These are phyloP conservation scores for Polypedilum pembai DNA, from an alignment of 1,140 invertebrate species.

Conservation along the genomic window DNA sequence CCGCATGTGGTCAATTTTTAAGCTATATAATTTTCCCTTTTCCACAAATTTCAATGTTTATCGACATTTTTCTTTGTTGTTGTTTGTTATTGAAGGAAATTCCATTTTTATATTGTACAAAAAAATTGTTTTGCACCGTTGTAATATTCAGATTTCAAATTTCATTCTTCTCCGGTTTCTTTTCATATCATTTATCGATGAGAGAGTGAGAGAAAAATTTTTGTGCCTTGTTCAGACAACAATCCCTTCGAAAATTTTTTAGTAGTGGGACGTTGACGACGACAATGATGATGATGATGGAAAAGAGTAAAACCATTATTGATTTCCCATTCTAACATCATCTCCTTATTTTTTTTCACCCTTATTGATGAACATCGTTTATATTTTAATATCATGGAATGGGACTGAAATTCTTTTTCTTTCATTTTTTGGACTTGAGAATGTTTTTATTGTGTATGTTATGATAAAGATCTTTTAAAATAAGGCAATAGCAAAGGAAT, in stretches of 20 bases:
- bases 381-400: too few relatives aligned
- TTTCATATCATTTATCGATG: neutral
- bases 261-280: neutral
- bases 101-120: neutral
- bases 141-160: neutral
- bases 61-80: neutral
- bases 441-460: neutral
- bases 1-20: neutral
- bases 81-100: neutral
- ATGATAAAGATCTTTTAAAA: conserved; percentile 18
- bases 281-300: neutral
- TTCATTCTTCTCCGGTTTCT: neutral
- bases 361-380: too few relatives aligned
- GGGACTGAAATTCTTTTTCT: neutral
- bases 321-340: neutral
- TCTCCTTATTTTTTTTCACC: too few relatives aligned
- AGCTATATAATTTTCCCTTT: neutral
- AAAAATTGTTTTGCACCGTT: neutral
- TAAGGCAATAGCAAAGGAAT: neutral
- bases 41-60: neutral
- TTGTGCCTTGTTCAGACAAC: neutral
- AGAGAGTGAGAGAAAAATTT: neutral
- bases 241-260: neutral
- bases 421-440: neutral
- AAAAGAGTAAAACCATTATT: neutral